These are phyloP conservation scores for Pomatorhinus ruficollis DNA, from an alignment of 2,113 vertebrate species.

Conservation along the genomic window DNA sequence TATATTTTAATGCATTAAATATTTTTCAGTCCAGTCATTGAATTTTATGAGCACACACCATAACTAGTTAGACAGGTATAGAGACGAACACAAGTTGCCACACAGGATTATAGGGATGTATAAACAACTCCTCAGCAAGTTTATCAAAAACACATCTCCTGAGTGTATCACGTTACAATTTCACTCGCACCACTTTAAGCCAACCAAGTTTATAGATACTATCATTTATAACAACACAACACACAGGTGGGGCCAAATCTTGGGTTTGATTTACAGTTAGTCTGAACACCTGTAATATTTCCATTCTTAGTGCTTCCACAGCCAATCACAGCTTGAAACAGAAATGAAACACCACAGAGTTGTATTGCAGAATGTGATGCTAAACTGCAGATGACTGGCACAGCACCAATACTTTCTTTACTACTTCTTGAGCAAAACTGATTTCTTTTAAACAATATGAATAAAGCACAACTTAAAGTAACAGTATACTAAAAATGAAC, in stretches of 20 bases:
- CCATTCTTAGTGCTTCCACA: neutral
- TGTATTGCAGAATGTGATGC: neutral
- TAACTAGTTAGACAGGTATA: neutral
- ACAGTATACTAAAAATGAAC: neutral
- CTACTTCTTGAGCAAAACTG: neutral
- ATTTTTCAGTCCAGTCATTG: neutral
- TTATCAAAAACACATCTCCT: neutral
- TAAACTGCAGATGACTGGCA: constrained; percentile 4
- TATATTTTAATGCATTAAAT: neutral
- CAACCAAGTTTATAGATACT: neutral
- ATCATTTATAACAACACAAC: neutral
- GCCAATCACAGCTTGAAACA: neutral
- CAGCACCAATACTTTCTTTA: neutral
- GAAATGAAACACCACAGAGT: neutral
- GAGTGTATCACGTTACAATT: neutral
- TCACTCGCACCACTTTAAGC: neutral
- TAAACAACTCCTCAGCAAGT: neutral
- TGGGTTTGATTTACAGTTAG: neutral
- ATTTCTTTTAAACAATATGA: constrained; percentile 2
- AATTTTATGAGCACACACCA: neutral
- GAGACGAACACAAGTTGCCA: neutral
- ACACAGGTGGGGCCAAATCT: neutral
- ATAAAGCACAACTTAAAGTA: constrained; percentile 2
- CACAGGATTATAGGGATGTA: neutral
- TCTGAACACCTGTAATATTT: neutral